These are phyloP conservation scores for Scaptomyza tumidula DNA, from an alignment of 2,888 invertebrate genomes.

Conservation along the genomic window DNA sequence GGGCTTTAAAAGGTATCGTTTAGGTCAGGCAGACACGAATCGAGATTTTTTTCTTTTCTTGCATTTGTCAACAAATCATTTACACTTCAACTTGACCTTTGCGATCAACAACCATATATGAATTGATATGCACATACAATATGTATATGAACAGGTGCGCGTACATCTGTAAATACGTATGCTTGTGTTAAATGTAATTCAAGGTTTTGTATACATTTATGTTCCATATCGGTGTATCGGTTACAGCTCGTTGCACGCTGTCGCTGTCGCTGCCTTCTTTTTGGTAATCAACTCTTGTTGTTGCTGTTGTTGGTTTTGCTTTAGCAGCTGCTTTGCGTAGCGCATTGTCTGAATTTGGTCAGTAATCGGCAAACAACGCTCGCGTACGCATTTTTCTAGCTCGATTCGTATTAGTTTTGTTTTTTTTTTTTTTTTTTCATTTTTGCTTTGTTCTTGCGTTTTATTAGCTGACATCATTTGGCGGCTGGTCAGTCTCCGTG, in stretches of 20 bases:
- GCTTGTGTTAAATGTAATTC: background rate
- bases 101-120: constrained; percentile 4
- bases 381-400: constrained; percentile 73
- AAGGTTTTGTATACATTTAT: constrained; percentile 6
- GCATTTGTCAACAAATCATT: constrained; percentile 50
- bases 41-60: background rate
- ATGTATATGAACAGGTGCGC: constrained; percentile 3
- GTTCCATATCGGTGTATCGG: constrained; percentile 44
- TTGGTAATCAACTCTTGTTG: constrained; percentile 49
- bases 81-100: constrained; percentile 68
- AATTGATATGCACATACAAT: background rate
- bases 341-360: constrained; percentile 61
- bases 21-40: background rate
- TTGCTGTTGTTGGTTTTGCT: constrained; percentile 23
- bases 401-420: constrained; percentile 22
- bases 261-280: constrained; percentile 38
- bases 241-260: constrained; percentile 57
- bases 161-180: background rate
- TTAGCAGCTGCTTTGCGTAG: constrained; percentile 36
- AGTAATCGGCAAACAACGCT: constrained; percentile 71
- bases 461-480: constrained; percentile 68
- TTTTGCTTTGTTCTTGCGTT: constrained; percentile 24
- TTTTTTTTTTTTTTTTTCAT: constrained; percentile 22
- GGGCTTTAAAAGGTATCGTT: too few relatives aligned
- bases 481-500: constrained; percentile 28